Percentiles rank a stretch among this genome's conserved stretches.
phyloP scores from a whole-genome alignment of 2,113 vertebrate species.

The Clarias batrachus region DNA sequence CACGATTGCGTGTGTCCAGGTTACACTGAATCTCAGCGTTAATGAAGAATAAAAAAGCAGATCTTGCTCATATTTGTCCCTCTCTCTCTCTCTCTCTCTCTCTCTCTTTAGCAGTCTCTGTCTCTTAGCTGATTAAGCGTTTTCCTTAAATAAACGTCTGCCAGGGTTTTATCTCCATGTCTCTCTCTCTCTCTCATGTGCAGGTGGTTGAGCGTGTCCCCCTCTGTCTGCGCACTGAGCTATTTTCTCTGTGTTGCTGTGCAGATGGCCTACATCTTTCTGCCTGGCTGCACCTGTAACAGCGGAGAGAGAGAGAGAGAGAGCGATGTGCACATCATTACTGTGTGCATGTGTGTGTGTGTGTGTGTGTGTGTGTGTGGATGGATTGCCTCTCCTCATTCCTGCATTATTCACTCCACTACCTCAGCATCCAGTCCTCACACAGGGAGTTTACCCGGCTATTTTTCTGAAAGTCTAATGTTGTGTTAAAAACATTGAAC shows the following conservation, averaged over 20 bases:
- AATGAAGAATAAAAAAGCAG: background rate
- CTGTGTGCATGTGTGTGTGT: conserved; percentile 19
- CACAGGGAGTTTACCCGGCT: background rate
- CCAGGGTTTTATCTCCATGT: conserved; percentile 10
- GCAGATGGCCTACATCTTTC: conserved; percentile 72
- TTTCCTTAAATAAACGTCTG: conserved; percentile 4
- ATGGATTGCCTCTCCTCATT: conserved; percentile 31
- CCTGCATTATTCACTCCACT: conserved; percentile 52
- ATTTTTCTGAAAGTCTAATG: background rate
- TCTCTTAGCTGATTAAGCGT: conserved; percentile 7
- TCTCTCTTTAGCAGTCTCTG: background rate
- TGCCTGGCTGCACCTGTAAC: conserved; percentile 64
- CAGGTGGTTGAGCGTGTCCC: conserved; percentile 52
- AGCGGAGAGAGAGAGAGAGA: conserved; percentile 20
- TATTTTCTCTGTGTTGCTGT: conserved; percentile 62
- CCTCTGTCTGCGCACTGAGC: conserved; percentile 50
- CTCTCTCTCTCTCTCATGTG: conserved; percentile 13
- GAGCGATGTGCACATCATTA: background rate
- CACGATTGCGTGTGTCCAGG: background rate
- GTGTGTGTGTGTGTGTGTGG: conserved; percentile 26
- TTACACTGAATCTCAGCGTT: background rate
- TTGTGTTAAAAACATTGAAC: background rate
- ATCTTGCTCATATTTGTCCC: background rate
- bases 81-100: conserved; percentile 4
- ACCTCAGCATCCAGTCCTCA: conserved; percentile 15